Percentiles rank a stretch among this genome's conserved stretches.
Evolutionary conservation across 2,797 vertebrate species (phyloP).

Genomic region (Tokudaia tokunoshimensis): DNA sequence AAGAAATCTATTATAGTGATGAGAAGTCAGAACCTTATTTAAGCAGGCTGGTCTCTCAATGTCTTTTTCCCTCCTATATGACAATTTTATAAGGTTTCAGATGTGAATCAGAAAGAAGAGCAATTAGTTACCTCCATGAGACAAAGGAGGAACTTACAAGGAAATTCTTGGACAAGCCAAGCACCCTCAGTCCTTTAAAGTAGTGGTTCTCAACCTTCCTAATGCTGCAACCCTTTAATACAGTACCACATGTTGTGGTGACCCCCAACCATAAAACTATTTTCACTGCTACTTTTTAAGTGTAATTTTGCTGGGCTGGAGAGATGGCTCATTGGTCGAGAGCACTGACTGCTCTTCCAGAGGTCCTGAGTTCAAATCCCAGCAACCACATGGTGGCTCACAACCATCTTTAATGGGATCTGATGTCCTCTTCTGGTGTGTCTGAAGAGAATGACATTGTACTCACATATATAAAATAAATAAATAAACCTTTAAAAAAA

Average conservation of each 20-base stretch:
- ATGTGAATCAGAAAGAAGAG: not conserved
- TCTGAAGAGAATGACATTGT: no score
- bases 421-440: no score
- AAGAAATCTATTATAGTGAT: not conserved
- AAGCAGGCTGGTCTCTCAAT: not conserved
- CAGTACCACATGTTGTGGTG: not conserved
- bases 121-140: slow-evolving; percentile 15
- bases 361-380: no score
- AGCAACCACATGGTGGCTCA: no score
- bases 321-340: no score
- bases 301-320: not conserved
- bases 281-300: not conserved
- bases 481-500: no score
- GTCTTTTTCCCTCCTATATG: not conserved
- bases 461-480: no score
- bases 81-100: slow-evolving; percentile 23
- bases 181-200: not conserved
- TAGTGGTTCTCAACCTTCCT: not conserved
- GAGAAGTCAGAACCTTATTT: not conserved
- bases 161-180: not conserved
- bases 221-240: not conserved
- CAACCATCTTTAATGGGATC: no score
- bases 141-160: slow-evolving; percentile 35
- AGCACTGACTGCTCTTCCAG: no score
- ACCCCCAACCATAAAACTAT: not conserved